Base-by-base conservation (phyloP, 1,140 invertebrate species). In the Aleiodes sp. region DNA sequence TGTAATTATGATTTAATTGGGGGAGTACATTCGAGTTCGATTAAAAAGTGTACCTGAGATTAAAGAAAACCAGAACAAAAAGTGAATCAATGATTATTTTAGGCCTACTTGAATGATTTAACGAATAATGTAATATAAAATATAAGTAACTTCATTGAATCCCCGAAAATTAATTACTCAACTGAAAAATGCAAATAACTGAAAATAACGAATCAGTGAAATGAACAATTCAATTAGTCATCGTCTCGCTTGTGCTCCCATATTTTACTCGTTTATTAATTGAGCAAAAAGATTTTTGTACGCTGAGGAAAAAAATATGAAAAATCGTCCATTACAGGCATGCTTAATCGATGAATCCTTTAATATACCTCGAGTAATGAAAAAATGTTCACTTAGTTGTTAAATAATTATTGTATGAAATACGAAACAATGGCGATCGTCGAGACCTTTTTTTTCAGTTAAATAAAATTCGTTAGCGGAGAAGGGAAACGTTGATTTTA, bases 21-120 rank as follows among this genome's bases (percentile, higher is more conserved):
- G 65, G 65, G 56, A 68, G 65, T 68, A 43, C 65, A 68, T 61
- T 60, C 35, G 65, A 68, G 65, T 68, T 68, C 56, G 65, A 68
- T 68, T 68, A 67, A 26, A 19, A 35, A 66, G 64, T n/a, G n/a
- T 66, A 66, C 64, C 64, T 66, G 64, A 66, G 16, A 14, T 9
- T n/a, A 66, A 66, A 21, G 19, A 35, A 12, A 59, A 21, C 16
- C 1, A 16, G 21, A 46, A 52, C 31, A 65, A 64, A 28, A 64
- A 28, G 21, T 21, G 9, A 39, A 21, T 37, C 16, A 24, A 62
- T 7, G 26, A 64, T 43, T 64, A 43, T 43, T 29, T 43, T 37
- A 64, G 61, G 61, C 39, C 61, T 64, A 64, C 35, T 21, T 64
- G 14, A 24, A 64, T 29, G 12, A 24, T 43, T 43, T 1, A n/a